Percentiles rank a stretch among this genome's conserved stretches.
Conservation (phyloP, 2,797 vertebrate species). For the Carapus acus region DNA sequence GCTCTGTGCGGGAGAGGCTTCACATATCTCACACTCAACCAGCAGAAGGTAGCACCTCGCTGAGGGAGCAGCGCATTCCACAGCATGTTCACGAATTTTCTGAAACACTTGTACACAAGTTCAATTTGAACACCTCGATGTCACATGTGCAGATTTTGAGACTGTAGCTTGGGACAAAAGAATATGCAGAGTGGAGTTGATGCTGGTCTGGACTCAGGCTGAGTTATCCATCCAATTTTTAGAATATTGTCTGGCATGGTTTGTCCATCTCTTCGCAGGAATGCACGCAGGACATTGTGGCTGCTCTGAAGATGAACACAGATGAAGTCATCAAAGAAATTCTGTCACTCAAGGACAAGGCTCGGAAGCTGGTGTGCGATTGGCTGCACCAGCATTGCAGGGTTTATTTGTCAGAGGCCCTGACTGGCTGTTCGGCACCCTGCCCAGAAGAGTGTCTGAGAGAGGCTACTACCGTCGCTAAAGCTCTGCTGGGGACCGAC, state of each 20-base stretch:
- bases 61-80: too few relatives aligned
- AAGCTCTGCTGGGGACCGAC: constrained; percentile 73
- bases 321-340: constrained; percentile 74
- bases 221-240: too few relatives aligned
- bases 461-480: constrained; percentile 69
- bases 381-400: constrained; percentile 81
- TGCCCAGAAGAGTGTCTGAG: constrained; percentile 59
- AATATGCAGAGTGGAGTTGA: too few relatives aligned
- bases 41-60: constrained; percentile 88
- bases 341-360: constrained; percentile 77
- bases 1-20: constrained; percentile 88
- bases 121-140: too few relatives aligned
- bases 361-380: constrained; percentile 69
- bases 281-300: constrained; percentile 75
- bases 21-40: constrained; percentile 79
- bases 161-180: too few relatives aligned
- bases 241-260: too few relatives aligned
- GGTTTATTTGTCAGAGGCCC: constrained; percentile 57
- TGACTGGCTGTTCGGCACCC: constrained; percentile 40
- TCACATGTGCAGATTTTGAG: too few relatives aligned
- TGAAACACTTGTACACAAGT: too few relatives aligned
- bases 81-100: too few relatives aligned
- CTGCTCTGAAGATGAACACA: constrained; percentile 75
- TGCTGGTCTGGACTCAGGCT: too few relatives aligned
- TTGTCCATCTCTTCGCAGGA: constrained; percentile 67